Base-by-base conservation (phyloP, 2,888 invertebrate genomes). In the Taphrorychus bicolor region DNA sequence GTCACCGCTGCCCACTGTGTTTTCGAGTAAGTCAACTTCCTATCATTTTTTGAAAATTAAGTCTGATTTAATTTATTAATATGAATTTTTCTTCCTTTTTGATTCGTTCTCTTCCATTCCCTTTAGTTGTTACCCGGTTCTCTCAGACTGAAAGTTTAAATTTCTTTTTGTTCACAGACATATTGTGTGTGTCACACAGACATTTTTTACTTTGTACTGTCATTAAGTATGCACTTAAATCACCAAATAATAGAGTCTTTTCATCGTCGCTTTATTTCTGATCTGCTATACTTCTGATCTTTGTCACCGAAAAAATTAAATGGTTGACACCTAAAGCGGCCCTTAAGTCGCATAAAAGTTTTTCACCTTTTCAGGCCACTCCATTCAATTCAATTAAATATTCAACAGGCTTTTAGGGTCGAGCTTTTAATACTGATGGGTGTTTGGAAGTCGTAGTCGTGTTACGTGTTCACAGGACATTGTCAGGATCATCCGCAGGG, bases 1-100 rank as follows among this genome's bases (percentile, higher is more conserved):
- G 73, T 87, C 17, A 86, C 86, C 0, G 86, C 87, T 16, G 86
- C 85, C 0, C 77, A 77, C 60, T 76, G 4, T 84, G 77, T 74
- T 18, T 69, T 67, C 18, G 74, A 74, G 78, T 79, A 73, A 73
- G 73, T 61, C 17, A 7, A 32, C 11, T 32, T 32, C 11, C 32
- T 32, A 32, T n/a, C n/a, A n/a, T n/a, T n/a, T n/a, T n/a, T n/a
- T n/a, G n/a, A n/a, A n/a, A n/a, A n/a, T n/a, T n/a, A n/a, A n/a
- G n/a, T n/a, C n/a, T n/a, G n/a, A n/a, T n/a, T n/a, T n/a, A n/a
- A n/a, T n/a, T n/a, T n/a, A n/a, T n/a, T n/a, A n/a, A n/a, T n/a
- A n/a, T n/a, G n/a, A n/a, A n/a, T n/a, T n/a, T n/a, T n/a, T n/a
- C n/a, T n/a, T n/a, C n/a, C n/a, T n/a, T n/a, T n/a, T n/a, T n/a